Evolutionary conservation across 37 sponge, comb jelly and placozoan genomes (phyloP), one percentile per base, ranked within the genome.

Genomic region (Lycopodina hypogea): DNA sequence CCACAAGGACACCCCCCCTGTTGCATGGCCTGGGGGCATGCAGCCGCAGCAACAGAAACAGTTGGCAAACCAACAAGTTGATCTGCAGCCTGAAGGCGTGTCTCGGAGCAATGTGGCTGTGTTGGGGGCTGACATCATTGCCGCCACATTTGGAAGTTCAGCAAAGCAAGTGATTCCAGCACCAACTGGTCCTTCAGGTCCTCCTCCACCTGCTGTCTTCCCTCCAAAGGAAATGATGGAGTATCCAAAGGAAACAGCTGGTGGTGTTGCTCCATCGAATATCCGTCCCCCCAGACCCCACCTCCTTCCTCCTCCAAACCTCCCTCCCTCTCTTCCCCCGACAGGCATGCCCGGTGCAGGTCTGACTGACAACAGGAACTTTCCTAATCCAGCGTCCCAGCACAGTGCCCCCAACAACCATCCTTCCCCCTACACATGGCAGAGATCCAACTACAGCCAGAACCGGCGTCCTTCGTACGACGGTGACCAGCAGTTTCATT

Each of bases 81-180:
- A 3, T 68, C 68, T 14, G 8, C n/a, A 68, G 8, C 21, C 32
- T 30, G 6, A 3, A 68, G 8, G 21, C 68, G 14, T 7, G 3
- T 30, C 68, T 19, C 68, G 4, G 37, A 68, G 34, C 37, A 30
- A 21, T 15, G 33, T 87, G 1, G 63, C 81, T 59, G 72, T 87
- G 1, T 72, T 87, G 32, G 87, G 87, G 1, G 87, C 87, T 61
- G 87, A 87, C 41, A 87, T 87, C 30, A 87, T 87, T 7, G 76
- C 75, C 4, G 69, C 81, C 35, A 65, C 68, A 7, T 87, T 87
- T 77, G 76, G 71, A 67, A 72, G 69, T 1, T 3, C 57, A 23
- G 56, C 14, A 18, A 41, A 51, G 15, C 4, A 51, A 45, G 28
- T 4, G 42, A 30, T 33, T 30, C 74, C 56, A 29, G 7, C 61